Evolutionary conservation across 2,113 vertebrate genomes (phyloP), one percentile per base, ranked within the genome.

Genomic region (Oxygymnocypris stewartii): DNA sequence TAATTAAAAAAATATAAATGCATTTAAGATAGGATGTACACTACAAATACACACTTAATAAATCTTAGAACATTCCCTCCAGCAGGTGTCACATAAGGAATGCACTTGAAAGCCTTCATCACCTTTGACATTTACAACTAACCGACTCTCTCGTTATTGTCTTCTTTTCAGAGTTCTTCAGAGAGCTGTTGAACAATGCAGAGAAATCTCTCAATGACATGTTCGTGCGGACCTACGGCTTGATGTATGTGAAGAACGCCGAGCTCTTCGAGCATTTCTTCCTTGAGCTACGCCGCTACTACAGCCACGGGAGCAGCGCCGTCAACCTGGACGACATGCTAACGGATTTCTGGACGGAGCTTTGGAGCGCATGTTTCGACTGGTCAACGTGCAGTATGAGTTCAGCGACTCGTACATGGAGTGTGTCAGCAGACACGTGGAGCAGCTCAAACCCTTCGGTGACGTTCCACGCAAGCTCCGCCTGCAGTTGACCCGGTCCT

Each of bases 211-310:
- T 99, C 87, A 95, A 99, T 20, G 95, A 94, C 93, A 99, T 99
- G 98, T 99, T 99, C 1, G 95, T 97, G 91, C 95, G 96, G 88
- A 99, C 98, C 0, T 99, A 99, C 0, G 98, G 98, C 75, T 94
- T 95, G 74, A 95, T 99, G 93, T 99, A 98, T 92, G 95, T 97
- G 94, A 96, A 97, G 93, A 99, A 99, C 90, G 95, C 97, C 0
- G 96, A 97, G 85, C 96, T 99, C n/a, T 99, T 99, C 93, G 96
- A 97, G 93, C 93, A 96, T 88, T 97, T 99, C 92, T 99, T 99
- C 5, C 89, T 90, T 51, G 92, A 96, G 69, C 93, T 99, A 92
- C 96, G 95, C 79, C 93, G 92, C 11, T 99, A 99, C 95, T 99
- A 99, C 0, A 79, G 92, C 51, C 93, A 89, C 0, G 97, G 97